Base-by-base conservation (phyloP, 2,888 invertebrate genomes). In the Ethmia dodecea region DNA sequence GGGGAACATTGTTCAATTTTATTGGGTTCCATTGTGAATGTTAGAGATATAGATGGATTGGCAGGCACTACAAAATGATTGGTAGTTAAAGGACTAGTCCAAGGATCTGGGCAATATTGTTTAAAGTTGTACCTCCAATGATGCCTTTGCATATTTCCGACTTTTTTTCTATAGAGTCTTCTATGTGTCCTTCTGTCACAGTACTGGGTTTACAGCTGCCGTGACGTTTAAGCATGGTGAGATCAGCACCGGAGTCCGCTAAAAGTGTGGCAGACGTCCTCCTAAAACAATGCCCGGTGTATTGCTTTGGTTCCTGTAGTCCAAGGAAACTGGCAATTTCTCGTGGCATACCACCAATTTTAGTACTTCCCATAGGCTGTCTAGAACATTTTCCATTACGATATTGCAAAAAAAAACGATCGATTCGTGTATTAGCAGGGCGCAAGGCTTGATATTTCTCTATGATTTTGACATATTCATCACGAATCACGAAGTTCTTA, bases 231-330 rank as follows among this genome's bases (percentile, higher is more conserved):
- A 37, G 29, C 11, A n/a, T 13, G 10, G 37, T 25, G 13, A 40
- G 27, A 34, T 40, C 35, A 26, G 36, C 40, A 15, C 31, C 42
- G 1, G 36, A 26, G 28, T 38, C 35, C 5, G 31, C 31, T 13
- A 40, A 27, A 25, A 42, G 31, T n/a, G 31, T 31, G 31, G 31
- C 32, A 0, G 43, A 38, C 3, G 40, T 43, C 27, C 37, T 26
- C 5, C 35, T 29, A 20, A 38, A 40, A 25, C 40, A 45, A 34
- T 45, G 38, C 10, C 43, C 40, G 2, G 36, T 43, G 28, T 43
- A 45, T 30, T 34, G 25, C 20, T 28, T 32, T 13, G 40, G 40
- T 13, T 38, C 28, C 1, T 27, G 29, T 9, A 42, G 35, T 13
- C 27, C 22, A 40, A 33, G 28, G 13, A 33, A 26, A 27, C 18